phyloP scores from a whole-genome alignment of 2,797 vertebrate species.

The Strix occidentalis region DNA sequence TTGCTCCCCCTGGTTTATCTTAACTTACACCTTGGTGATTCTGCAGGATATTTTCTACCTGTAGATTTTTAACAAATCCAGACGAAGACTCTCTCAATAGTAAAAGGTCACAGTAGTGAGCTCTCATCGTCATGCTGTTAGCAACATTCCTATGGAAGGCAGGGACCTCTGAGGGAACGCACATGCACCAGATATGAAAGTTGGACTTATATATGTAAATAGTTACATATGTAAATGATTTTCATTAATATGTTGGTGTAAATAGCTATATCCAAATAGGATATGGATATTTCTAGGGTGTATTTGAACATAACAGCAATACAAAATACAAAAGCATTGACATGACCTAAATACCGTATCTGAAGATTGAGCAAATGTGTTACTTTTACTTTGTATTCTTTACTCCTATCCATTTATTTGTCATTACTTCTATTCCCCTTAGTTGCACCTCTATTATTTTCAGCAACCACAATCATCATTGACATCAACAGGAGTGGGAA shows the following conservation, averaged over 20 bases:
- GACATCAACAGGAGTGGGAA: neutral
- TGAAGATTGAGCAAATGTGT: neutral
- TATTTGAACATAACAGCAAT: neutral
- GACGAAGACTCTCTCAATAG: neutral
- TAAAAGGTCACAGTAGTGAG: neutral
- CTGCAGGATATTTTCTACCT: neutral
- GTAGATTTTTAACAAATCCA: neutral
- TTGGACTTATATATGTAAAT: neutral
- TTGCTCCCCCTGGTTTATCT: neutral
- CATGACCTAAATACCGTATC: neutral
- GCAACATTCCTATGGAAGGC: neutral
- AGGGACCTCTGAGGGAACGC: neutral
- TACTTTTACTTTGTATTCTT: neutral
- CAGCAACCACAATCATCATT: neutral
- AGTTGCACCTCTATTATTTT: neutral
- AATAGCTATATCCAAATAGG: neutral
- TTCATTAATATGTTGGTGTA: neutral
- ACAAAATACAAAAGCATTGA: neutral
- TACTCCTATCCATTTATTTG: neutral
- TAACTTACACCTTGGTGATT: neutral
- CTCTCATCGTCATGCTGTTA: neutral
- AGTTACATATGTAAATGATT: neutral
- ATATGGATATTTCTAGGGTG: neutral
- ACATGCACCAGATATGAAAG: accelerated
- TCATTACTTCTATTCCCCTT: neutral